A percentile compares a stretch with the other conserved stretches of the same genome.
These are phyloP conservation scores for Rugalucina vietnamica DNA, from an alignment of 2,888 invertebrate genomes.

Conservation along the genomic window DNA sequence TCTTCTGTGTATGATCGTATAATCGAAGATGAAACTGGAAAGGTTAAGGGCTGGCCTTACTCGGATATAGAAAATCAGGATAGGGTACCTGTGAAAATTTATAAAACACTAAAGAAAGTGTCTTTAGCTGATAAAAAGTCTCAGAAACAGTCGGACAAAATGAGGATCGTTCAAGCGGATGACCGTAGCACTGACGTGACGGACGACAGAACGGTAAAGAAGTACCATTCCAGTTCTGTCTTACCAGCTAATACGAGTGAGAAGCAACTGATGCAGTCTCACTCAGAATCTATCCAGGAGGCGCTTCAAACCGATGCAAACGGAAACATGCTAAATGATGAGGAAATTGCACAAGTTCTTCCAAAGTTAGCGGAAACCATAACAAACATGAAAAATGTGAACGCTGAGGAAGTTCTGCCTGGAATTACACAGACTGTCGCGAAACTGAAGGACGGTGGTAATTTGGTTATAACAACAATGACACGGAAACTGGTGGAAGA, in stretches of 20 bases:
- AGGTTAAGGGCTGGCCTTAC: conserved; percentile 57
- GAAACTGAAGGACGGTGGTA: conserved; percentile 66
- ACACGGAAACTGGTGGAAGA: conserved; percentile 66
- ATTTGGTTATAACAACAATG: conserved; percentile 68
- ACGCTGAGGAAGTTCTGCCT: conserved; percentile 68
- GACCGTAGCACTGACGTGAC: conserved; percentile 56
- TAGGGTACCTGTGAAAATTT: conserved; percentile 52
- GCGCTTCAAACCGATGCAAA: conserved; percentile 51
- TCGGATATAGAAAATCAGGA: conserved; percentile 57
- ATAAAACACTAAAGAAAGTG: conserved; percentile 37
- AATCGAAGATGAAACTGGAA: conserved; percentile 57
- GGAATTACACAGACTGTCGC: conserved; percentile 69
- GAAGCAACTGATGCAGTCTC: conserved; percentile 43
- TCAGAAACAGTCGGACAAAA: conserved; percentile 20
- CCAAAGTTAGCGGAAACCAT: conserved; percentile 63
- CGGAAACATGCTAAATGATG: conserved; percentile 55
- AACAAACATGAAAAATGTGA: conserved; percentile 60
- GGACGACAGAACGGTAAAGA: conserved; percentile 50
- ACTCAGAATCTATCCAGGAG: conserved; percentile 48
- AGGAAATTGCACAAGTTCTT: conserved; percentile 49
- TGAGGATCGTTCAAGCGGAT: conserved; percentile 58
- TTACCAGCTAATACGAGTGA: conserved; percentile 36
- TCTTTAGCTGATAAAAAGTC: background rate
- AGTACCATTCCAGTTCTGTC: conserved; percentile 53
- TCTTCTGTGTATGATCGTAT: conserved; percentile 52